Conservation (phyloP, 35 echinoderm and acorn worm genomes). For the Apostichopus japonicus region DNA sequence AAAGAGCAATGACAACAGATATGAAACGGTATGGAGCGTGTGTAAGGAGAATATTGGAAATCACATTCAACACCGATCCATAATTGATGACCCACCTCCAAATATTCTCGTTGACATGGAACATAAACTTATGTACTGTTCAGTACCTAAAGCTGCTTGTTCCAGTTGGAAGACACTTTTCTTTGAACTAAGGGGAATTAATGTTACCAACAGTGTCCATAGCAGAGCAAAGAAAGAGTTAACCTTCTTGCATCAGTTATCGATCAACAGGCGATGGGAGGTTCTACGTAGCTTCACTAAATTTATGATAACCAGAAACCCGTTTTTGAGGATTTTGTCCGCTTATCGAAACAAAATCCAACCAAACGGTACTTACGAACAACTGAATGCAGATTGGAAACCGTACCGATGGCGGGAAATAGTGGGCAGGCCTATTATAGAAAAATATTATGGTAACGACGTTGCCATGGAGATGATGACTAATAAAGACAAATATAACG, state of each 20-base stretch:
- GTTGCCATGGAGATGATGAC: conserved; percentile 40
- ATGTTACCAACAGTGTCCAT: conserved; percentile 4
- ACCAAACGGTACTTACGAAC: conserved; percentile 42
- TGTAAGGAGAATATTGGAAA: background rate
- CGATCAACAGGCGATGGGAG: background rate
- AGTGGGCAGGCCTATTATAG: background rate
- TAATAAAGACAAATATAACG: conserved; percentile 27
- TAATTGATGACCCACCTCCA: conserved; percentile 6
- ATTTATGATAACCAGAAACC: conserved; percentile 54
- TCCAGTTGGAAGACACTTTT: conserved; percentile 47
- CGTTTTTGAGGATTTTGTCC: conserved; percentile 42
- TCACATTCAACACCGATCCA: background rate
- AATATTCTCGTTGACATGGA: conserved; percentile 25
- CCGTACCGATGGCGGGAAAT: conserved; percentile 17
- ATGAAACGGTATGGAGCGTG: background rate
- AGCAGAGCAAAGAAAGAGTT: background rate
- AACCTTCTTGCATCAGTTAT: conserved; percentile 19
- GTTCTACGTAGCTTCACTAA: conserved; percentile 26
- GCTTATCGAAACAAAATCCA: conserved; percentile 51
- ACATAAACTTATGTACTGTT: conserved; percentile 44
- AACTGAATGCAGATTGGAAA: background rate
- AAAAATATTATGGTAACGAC: conserved; percentile 2
- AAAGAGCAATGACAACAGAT: background rate
- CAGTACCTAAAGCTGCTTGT: conserved; percentile 44
- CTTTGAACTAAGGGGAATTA: conserved; percentile 28